Evolutionary conservation across 64 coral and sea anemone genomes (phyloP).

Genomic region (Actinia equina): DNA sequence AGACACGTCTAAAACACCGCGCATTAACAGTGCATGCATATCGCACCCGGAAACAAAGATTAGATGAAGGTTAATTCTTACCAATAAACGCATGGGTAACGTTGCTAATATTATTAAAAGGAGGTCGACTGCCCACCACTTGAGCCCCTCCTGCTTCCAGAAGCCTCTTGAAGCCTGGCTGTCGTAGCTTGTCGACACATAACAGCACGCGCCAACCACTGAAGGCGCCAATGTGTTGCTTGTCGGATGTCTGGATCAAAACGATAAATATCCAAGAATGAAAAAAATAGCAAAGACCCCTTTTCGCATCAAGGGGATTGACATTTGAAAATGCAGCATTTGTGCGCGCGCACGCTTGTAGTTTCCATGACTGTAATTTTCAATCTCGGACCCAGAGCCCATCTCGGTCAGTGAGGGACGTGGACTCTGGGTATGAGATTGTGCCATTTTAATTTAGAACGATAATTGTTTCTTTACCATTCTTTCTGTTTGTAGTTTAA

Average conservation of each 20-base stretch:
- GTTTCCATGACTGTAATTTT: too few relatives aligned
- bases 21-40: too few relatives aligned
- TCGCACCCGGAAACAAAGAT: neutral
- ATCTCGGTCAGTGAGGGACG: too few relatives aligned
- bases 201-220: conserved; percentile 79
- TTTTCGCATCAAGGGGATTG: too few relatives aligned
- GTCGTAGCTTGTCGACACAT: conserved; percentile 76
- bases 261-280: too few relatives aligned
- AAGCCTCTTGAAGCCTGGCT: conserved; percentile 73
- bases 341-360: too few relatives aligned
- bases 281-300: too few relatives aligned
- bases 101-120: conserved; percentile 58
- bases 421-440: too few relatives aligned
- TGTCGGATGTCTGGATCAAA: neutral
- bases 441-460: too few relatives aligned
- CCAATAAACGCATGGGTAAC: conserved; percentile 88
- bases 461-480: conserved; percentile 21
- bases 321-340: too few relatives aligned
- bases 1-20: too few relatives aligned
- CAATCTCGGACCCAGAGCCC: too few relatives aligned
- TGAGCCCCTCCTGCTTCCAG: conserved; percentile 90
- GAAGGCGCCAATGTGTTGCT: conserved; percentile 55
- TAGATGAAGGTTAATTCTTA: conserved; percentile 25
- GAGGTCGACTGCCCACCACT: conserved; percentile 61
- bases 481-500: conserved; percentile 48